Conservation (phyloP, 2,888 invertebrate genomes). For the Micropterix aruncella region DNA sequence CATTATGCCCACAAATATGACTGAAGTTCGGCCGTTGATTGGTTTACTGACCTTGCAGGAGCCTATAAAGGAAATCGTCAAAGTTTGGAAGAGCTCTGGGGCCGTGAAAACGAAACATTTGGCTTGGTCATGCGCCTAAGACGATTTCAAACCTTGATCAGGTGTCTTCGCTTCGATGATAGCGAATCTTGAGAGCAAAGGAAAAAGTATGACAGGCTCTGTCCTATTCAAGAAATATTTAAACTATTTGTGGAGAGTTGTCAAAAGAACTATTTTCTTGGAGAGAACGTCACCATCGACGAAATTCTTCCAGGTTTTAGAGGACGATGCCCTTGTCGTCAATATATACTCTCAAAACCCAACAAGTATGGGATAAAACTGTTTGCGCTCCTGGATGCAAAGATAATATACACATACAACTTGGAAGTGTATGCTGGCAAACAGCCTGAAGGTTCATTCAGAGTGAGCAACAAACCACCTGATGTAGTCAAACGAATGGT, state of each 20-base stretch:
- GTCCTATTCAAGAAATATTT: conserved; percentile 15
- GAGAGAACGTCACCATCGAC: conserved; percentile 15
- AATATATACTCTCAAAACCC: conserved; percentile 17
- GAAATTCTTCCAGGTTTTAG: conserved; percentile 16
- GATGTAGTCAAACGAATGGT: conserved; percentile 13
- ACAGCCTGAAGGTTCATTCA: conserved; percentile 14
- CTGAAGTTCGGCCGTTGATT: conserved; percentile 16
- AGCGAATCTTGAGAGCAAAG: conserved; percentile 8
- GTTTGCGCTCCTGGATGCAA: conserved; percentile 13
- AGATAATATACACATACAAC: conserved; percentile 13
- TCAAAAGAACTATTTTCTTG: conserved; percentile 12
- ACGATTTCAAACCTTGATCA: conserved; percentile 14
- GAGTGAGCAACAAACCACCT: conserved; percentile 8
- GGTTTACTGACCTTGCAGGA: conserved; percentile 16
- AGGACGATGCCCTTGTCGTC: conserved; percentile 15
- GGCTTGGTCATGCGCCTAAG: conserved; percentile 14
- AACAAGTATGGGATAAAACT: conserved; percentile 16
- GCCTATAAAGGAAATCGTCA: conserved; percentile 11
- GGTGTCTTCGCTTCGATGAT: conserved; percentile 14
- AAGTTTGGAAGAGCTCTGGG: conserved; percentile 15
- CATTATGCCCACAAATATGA: conserved; percentile 11
- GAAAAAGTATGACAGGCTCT: conserved; percentile 13
- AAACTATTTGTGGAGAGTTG: conserved; percentile 16
- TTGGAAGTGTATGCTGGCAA: conserved; percentile 16
- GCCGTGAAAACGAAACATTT: conserved; percentile 15